Evolutionary conservation across 1,140 invertebrate genomes (phyloP), one percentile per base, ranked within the genome.

Genomic region (Nymphalis io): DNA sequence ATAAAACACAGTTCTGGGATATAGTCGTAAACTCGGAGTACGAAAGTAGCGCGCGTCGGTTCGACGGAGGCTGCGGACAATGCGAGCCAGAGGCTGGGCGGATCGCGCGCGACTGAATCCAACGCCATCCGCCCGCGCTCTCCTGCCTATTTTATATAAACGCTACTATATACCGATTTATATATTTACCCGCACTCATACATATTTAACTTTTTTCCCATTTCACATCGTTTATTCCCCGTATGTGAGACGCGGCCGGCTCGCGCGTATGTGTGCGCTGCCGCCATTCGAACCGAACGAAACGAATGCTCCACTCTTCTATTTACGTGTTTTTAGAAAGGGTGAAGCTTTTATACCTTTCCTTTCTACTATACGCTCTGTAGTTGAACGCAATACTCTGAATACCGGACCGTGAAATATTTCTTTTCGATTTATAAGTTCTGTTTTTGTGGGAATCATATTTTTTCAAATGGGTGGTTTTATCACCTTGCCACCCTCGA

Each of bases 171-270:
- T 89, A 89, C 87, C 87, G 85, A 91, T 91, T 91, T 91, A 89
- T 91, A 91, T 91, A 91, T 91, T 91, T 91, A 88, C 89, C 87
- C 89, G 78, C 89, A 91, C 89, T 89, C 87, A 89, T 91, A 91
- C 87, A 91, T 91, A 91, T 91, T 91, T 89, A 89, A 91, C 86
- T 89, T 91, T 91, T 91, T 91, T 91, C 85, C 87, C 88, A 90
- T 90, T 89, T 89, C 86, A 89, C 84, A 80, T 89, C 86, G 87
- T 88, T 88, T 91, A 89, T 89, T 85, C 86, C 75, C 71, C 85
- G 86, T 89, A 86, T 90, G 85, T 89, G 79, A 85, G 74, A 80
- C 72, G 74, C 78, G 79, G 79, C 71, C 74, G 73, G 80, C 58
- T 74, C 68, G 66, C 60, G 74, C 66, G 79, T 78, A 76, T 82